Evolutionary conservation across 2,113 vertebrate genomes (phyloP), one percentile per base, ranked within the genome.

Genomic region (Paramisgurnus dabryanus): DNA sequence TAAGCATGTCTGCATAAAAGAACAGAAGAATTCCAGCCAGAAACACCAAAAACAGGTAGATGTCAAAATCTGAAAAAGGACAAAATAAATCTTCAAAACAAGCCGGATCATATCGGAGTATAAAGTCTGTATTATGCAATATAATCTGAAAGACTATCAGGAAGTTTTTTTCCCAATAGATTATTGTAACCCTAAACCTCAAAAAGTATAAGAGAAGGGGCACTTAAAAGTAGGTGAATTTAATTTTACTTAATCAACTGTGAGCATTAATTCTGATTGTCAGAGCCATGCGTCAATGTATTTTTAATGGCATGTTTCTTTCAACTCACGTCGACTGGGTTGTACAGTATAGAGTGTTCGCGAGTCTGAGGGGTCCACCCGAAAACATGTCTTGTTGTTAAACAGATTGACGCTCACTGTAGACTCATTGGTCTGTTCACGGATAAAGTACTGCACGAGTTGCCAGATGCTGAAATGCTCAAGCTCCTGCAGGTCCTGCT

Each of bases 341-440:
- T 86, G 22, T 0, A 98, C 68, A 1, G 78, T 90, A 90, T 96
- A 99, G 0, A 0, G 0, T 11, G 93, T 90, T n/a, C 1, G 0
- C 0, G 64, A 3, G 34, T 93, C 93, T 57, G 87, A 80, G 58
- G 94, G 92, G 17, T 96, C 94, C 0, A 99, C 92, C 78, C 93
- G 94, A 81, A 99, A 94, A 89, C 97, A 99, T 10, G 92, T 97
- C 89, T 96, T 94, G 64, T 88, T 91, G 88, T 89, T 95, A 88
- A 96, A 97, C 3, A 98, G 90, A 72, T 87, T 90, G 83, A 98
- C 85, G 0, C 91, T 93, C 34, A 99, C 91, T 66, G 90, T 93
- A 63, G 95, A 96, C 79, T 98, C 94, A 27, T 99, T 99, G 81
- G 95, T 90, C 64, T 93, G 94, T 80, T 96, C 96, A 13, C 89